Conservation (phyloP, 2,113 vertebrate species). For the Rutilus rutilus region DNA sequence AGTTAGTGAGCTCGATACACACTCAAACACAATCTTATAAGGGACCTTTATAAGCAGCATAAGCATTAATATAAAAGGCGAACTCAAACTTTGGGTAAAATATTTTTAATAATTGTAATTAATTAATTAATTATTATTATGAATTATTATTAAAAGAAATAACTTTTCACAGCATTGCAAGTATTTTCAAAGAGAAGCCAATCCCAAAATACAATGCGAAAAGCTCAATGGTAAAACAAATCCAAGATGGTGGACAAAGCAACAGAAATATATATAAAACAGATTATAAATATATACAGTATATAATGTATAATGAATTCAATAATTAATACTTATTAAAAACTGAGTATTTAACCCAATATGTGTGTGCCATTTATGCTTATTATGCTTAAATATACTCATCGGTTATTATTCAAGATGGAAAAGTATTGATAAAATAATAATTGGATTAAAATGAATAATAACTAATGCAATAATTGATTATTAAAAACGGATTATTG, state of each 20-base stretch:
- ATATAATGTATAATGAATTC: too few species aligned
- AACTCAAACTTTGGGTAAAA: too few species aligned
- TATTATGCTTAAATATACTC: not conserved
- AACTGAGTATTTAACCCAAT: not conserved
- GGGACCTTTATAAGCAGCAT: too few species aligned
- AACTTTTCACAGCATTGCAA: too few species aligned
- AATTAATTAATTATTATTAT: too few species aligned
- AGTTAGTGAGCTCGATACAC: not conserved
- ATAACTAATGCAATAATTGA: not conserved
- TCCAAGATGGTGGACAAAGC: not conserved
- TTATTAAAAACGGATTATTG: not conserved
- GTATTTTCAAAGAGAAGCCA: not conserved
- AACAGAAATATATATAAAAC: not conserved
- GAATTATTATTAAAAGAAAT: too few species aligned
- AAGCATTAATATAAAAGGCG: too few species aligned
- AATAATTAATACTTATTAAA: not conserved
- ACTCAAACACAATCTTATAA: too few species aligned
- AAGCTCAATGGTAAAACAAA: not conserved
- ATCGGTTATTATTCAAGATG: not conserved
- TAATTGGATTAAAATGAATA: not conserved
- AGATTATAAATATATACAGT: not conserved
- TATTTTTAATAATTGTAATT: too few species aligned
- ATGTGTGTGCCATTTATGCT: not conserved
- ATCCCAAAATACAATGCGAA: not conserved
- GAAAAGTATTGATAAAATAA: not conserved